Evolutionary conservation across 1,140 invertebrate genomes (phyloP), one percentile per base, ranked within the genome.

Genomic region (Neodiprion pinetum): DNA sequence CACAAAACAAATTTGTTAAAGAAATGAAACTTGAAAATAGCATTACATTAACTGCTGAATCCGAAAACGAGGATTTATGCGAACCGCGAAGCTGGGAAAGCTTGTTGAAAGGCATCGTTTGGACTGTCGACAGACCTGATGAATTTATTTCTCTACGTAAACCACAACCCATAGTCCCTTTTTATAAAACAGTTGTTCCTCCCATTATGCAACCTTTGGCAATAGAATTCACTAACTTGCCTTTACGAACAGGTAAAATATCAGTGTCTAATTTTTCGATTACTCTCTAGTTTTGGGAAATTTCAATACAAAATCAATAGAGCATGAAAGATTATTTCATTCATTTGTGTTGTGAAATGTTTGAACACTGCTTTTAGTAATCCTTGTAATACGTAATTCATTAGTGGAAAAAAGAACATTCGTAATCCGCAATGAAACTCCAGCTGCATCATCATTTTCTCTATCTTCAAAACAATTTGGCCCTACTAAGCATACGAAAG

Each of bases 361-460:
- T 7, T 50, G 71, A 28, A 23, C 71, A 48, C 75, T n/a, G 73
- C 17, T 40, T 40, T 40, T 40, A 40, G 5, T 5, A 2, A 40
- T 40, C 5, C 28, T 40, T 40, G 5, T 40, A 40, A 40, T 40
- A 40, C 28, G 28, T 28, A 7, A 21, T 69, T 47, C 61, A 72
- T 70, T 14, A 77, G 74, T 72, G 21, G 7, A 48, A 12, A 77
- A 76, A 69, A 72, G 71, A 48, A 79, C 74, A 4, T 76, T 77
- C 9, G 53, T 76, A 28, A 77, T 77, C 61, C 74, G 68, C 28
- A 77, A 77, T 23, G 76, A 76, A 9, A 79, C 76, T n/a, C 49
- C 70, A 3, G 73, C 73, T 21, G 48, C 47, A 11, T 50, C 17
- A 23, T 66, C 10, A 0, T 78, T 78, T 74, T 49, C 14, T 0